phyloP scores from a whole-genome alignment of 1,140 invertebrate genomes.

The Prorops nasuta region DNA sequence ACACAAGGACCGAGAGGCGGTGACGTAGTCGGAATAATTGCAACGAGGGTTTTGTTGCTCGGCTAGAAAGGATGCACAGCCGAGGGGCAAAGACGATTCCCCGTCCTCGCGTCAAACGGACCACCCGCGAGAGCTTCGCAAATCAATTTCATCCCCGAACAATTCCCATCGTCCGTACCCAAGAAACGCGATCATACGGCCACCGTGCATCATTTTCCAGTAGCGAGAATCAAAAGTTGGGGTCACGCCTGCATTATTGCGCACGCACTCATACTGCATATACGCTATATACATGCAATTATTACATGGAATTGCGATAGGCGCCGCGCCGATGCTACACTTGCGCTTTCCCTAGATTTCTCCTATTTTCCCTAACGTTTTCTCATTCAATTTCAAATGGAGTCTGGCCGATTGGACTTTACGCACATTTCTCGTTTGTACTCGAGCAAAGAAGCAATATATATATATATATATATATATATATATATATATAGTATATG shows the following conservation, averaged over 20 bases:
- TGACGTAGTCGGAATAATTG: constrained; percentile 17
- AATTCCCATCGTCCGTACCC: neutral
- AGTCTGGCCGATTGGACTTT: no score
- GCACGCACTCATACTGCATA: no score
- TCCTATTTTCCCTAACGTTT: constrained; percentile 50
- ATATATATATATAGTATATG: no score
- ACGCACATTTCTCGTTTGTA: no score
- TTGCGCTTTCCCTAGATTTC: constrained; percentile 51
- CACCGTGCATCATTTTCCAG: no score
- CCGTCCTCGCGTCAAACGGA: constrained; percentile 1
- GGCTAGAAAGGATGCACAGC: neutral
- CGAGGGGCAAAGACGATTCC: neutral
- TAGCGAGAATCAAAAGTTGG: no score
- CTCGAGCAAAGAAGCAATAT: no score
- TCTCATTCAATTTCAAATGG: no score
- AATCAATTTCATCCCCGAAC: no score
- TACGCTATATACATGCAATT: constrained; percentile 24
- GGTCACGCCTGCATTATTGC: no score
- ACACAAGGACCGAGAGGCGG: neutral
- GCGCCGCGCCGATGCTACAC: constrained; percentile 30
- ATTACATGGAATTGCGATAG: constrained; percentile 33
- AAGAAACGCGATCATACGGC: no score
- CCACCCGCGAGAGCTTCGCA: constrained; percentile 23
- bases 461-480: no score
- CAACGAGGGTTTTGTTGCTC: constrained; percentile 15